Conservation (phyloP, 2,888 invertebrate species). For the Notocelia uddmanniana region DNA sequence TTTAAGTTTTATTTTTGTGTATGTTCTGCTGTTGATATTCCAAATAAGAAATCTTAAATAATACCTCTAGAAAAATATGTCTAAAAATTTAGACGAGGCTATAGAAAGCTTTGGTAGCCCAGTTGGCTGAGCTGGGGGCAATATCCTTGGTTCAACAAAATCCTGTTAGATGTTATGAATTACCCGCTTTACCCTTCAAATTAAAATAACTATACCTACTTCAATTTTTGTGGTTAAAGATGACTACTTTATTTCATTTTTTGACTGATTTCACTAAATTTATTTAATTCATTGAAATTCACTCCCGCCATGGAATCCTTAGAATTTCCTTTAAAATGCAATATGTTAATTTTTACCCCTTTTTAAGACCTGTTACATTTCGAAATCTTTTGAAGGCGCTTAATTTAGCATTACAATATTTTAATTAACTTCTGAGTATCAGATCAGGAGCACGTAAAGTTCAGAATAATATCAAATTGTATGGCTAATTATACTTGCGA, state of each 20-base stretch:
- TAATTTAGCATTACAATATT: conserved; percentile 9
- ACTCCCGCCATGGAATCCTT: conserved; percentile 5
- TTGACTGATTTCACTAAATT: background rate
- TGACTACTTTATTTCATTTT: background rate
- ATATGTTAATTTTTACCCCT: conserved; percentile 19
- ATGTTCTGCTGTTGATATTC: too few relatives aligned
- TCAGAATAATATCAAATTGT: background rate
- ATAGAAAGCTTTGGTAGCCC: too few relatives aligned
- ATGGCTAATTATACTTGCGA: background rate
- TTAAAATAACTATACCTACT: too few relatives aligned
- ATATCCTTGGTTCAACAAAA: too few relatives aligned
- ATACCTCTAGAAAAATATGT: too few relatives aligned
- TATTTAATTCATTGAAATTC: conserved; percentile 28
- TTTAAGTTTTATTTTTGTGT: too few relatives aligned
- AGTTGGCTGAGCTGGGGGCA: too few relatives aligned
- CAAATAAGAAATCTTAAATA: too few relatives aligned
- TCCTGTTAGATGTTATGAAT: too few relatives aligned
- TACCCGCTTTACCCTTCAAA: background rate
- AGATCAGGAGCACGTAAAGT: background rate
- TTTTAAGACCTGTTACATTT: conserved; percentile 16
- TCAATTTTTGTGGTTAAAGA: too few relatives aligned
- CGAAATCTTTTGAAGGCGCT: conserved; percentile 17
- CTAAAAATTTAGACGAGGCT: too few relatives aligned
- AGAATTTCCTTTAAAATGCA: conserved; percentile 30
- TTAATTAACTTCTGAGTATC: background rate